Evolutionary conservation across 2,797 vertebrate species (phyloP).

Genomic region (Erpetoichthys calabaricus): DNA sequence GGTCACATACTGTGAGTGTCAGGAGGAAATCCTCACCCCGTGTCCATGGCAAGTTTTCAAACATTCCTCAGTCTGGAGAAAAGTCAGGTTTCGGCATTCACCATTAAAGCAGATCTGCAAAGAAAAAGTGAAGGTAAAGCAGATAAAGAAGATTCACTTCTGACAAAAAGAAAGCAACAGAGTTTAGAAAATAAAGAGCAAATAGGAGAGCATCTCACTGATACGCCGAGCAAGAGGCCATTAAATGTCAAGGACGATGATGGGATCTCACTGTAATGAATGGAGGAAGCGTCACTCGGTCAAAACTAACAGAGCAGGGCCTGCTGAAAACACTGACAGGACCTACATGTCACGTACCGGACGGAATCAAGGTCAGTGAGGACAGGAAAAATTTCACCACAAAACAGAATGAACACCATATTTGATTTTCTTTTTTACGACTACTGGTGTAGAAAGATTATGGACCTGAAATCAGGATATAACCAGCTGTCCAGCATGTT

Average conservation of each 20-base stretch:
- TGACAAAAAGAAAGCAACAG: constrained; percentile 6
- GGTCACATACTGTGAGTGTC: constrained; percentile 16
- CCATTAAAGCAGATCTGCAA: constrained; percentile 87
- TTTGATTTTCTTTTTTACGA: no score
- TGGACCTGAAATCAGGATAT: no score
- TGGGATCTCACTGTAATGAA: no score
- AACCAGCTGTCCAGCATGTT: no score
- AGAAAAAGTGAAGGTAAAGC: constrained; percentile 6
- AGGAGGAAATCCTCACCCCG: constrained; percentile 52
- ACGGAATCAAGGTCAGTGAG: neutral
- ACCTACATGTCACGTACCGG: neutral
- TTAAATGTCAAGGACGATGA: no score
- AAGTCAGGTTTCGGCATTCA: constrained; percentile 76
- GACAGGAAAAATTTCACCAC: no score
- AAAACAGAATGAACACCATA: no score
- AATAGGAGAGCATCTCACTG: neutral
- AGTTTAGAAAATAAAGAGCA: neutral
- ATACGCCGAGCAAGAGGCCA: no score
- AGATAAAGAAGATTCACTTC: constrained; percentile 3
- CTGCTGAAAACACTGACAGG: neutral
- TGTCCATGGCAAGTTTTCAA: constrained; percentile 71
- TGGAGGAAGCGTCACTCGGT: neutral
- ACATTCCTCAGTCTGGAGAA: constrained; percentile 72
- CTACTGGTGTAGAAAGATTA: no score
- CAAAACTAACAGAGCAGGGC: no score